phyloP scores from a whole-genome alignment of 2,113 vertebrate genomes.

The Ailurus styani region DNA sequence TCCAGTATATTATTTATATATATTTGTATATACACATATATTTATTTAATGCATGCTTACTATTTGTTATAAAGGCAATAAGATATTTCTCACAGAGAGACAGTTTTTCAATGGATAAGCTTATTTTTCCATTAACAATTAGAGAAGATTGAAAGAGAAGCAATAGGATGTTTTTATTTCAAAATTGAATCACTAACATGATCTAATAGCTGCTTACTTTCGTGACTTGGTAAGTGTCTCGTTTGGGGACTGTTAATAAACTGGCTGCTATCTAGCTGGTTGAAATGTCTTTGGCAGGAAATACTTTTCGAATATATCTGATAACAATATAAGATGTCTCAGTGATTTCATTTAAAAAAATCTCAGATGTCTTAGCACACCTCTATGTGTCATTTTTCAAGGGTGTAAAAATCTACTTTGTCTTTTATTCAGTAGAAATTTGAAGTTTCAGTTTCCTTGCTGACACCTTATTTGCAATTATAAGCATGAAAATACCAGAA shows the following conservation, averaged over 20 bases:
- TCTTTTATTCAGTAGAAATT: conserved; percentile 45
- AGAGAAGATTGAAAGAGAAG: conserved; percentile 3
- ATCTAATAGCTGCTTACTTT: neutral
- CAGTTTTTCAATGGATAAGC: neutral
- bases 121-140: neutral
- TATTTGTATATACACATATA: neutral
- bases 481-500: conserved; percentile 46
- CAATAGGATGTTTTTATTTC: conserved; percentile 8
- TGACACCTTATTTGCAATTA: conserved; percentile 54
- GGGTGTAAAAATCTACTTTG: conserved; percentile 35
- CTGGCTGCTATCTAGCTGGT: neutral
- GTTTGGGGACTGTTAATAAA: conserved; percentile 20
- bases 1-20: neutral
- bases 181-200: neutral
- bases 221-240: neutral
- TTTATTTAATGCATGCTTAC: neutral
- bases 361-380: neutral
- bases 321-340: conserved; percentile 42
- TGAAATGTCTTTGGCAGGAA: conserved; percentile 31
- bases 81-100: conserved; percentile 3
- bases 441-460: conserved; percentile 41
- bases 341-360: conserved; percentile 20
- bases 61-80: neutral
- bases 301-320: conserved; percentile 15
- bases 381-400: conserved; percentile 48